Conservation (phyloP, 1,140 invertebrate genomes). For the Watersipora subatra region DNA sequence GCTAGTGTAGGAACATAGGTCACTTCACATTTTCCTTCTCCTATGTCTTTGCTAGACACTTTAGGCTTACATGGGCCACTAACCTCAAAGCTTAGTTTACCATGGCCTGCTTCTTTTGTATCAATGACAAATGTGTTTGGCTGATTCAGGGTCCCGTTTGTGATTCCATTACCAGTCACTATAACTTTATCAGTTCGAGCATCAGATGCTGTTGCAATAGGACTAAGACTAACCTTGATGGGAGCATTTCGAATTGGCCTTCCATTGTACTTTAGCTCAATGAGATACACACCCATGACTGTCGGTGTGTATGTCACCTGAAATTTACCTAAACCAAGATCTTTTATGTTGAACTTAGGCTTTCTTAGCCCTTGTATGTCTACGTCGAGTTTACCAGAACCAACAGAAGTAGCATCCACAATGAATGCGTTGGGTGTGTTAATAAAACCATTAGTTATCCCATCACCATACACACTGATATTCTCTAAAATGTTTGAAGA, state of each 20-base stretch:
- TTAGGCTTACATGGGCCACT: not conserved
- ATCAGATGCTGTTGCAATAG: too few species aligned
- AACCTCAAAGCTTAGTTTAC: not conserved
- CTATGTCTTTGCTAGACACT: not conserved
- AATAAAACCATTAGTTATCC: not conserved
- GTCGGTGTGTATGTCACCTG: not conserved
- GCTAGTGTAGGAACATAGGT: constrained; percentile 42
- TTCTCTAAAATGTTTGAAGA: too few species aligned
- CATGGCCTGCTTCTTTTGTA: too few species aligned
- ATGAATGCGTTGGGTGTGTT: not conserved
- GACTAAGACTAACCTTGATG: not conserved
- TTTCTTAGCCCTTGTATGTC: not conserved
- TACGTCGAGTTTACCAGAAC: not conserved
- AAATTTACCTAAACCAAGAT: not conserved
- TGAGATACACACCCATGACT: not conserved
- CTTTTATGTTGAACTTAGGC: not conserved
- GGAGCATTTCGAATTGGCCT: not conserved
- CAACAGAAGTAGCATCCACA: constrained; percentile 56
- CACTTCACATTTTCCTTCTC: not conserved
- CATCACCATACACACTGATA: not conserved
- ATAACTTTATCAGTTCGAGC: too few species aligned
- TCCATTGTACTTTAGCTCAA: not conserved
- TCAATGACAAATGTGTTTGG: too few species aligned
- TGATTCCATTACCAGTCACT: too few species aligned
- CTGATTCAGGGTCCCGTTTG: too few species aligned